Percentiles rank a stretch among this genome's conserved stretches.
Conservation (phyloP, 2,113 vertebrate species). For the Cygnus buccinator region DNA sequence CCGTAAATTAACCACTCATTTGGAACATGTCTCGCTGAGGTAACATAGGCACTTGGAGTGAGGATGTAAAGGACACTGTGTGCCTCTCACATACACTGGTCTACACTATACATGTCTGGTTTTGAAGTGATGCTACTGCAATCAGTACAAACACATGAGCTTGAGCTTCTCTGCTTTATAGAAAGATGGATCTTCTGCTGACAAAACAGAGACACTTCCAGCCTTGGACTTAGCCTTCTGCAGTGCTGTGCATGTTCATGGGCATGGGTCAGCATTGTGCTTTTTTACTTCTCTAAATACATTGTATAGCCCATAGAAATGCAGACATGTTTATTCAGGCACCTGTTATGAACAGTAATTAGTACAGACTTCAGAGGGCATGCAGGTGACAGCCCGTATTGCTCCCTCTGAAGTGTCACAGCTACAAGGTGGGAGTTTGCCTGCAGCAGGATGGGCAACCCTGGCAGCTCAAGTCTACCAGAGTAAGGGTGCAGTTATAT, state of each 20-base stretch:
- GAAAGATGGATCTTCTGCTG: neutral
- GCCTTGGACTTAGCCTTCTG: neutral
- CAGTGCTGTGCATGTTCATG: neutral
- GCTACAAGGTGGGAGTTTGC: neutral
- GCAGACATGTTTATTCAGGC: neutral
- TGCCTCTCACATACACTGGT: neutral
- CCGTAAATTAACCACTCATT: neutral
- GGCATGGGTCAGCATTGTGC: fast-evolving
- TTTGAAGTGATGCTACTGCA: neutral
- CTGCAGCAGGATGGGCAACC: neutral
- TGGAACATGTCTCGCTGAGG: neutral
- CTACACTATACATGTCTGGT: neutral
- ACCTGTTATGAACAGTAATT: neutral
- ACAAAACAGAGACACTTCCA: neutral
- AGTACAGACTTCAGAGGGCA: neutral
- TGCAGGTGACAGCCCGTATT: neutral
- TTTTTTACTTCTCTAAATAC: neutral
- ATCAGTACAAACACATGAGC: neutral
- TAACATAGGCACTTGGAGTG: neutral
- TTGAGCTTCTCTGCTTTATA: neutral
- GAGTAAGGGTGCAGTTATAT: neutral
- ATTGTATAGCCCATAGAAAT: neutral
- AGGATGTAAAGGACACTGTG: fast-evolving
- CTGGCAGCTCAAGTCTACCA: neutral
- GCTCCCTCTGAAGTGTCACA: neutral